Conservation (phyloP, 2,888 invertebrate genomes). For the Axea sp. region DNA sequence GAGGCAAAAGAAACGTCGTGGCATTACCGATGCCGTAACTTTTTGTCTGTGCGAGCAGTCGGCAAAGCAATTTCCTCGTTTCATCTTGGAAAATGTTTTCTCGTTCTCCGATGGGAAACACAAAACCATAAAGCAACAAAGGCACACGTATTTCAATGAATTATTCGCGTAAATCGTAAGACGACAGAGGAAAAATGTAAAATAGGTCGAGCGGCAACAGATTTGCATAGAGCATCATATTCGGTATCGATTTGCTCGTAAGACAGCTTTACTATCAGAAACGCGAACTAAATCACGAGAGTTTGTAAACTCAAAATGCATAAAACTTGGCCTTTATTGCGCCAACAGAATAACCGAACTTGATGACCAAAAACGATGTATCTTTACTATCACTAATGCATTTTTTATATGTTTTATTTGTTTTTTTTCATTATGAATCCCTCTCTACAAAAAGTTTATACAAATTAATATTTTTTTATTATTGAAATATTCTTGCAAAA, state of each 20-base stretch:
- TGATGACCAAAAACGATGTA: no score
- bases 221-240: conserved; percentile 57
- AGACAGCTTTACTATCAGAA: conserved; percentile 41
- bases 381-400: no score
- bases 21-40: conserved; percentile 39
- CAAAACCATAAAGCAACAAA: conserved; percentile 56
- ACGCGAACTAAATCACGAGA: conserved; percentile 34
- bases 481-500: no score
- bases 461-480: no score
- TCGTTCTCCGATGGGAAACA: conserved; percentile 35
- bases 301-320: conserved; percentile 41
- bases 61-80: conserved; percentile 54
- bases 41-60: conserved; percentile 43
- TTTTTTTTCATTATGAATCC: no score
- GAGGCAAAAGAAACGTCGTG: conserved; percentile 33
- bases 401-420: no score
- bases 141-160: conserved; percentile 48
- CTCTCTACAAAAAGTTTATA: no score
- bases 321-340: conserved; percentile 12
- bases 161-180: conserved; percentile 45
- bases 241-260: conserved; percentile 53
- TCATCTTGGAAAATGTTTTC: conserved; percentile 55
- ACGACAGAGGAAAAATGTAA: conserved; percentile 39
- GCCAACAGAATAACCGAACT: no score
- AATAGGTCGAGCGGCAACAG: conserved; percentile 55